Evolutionary conservation across 2,113 vertebrate genomes (phyloP).

Genomic region (Prinia subflava): DNA sequence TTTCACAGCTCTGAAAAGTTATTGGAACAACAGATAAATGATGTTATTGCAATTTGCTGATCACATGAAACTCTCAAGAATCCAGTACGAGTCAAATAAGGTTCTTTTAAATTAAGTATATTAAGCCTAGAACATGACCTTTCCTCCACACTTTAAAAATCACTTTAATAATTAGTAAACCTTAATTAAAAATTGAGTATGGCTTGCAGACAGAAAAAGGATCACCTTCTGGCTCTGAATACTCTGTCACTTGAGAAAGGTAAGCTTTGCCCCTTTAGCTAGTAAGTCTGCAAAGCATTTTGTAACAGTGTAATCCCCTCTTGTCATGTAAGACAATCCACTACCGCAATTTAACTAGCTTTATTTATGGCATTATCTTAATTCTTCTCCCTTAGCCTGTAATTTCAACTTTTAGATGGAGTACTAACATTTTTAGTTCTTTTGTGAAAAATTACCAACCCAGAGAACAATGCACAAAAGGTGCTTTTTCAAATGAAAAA

Average conservation of each 20-base stretch:
- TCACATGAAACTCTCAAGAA: background rate
- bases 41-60: background rate
- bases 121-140: background rate
- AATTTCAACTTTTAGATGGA: background rate
- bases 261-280: background rate
- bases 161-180: background rate
- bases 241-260: background rate
- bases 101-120: background rate
- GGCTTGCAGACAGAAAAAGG: background rate
- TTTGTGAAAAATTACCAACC: background rate
- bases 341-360: background rate
- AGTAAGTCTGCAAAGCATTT: background rate
- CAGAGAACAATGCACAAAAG: background rate
- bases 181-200: background rate
- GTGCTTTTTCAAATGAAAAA: background rate
- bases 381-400: background rate
- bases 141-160: background rate
- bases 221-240: background rate
- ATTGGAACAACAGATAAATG: background rate
- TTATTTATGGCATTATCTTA: background rate
- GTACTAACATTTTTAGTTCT: background rate
- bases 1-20: constrained; percentile 87
- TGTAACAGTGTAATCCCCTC: background rate
- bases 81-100: background rate
- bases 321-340: background rate